Base-by-base conservation (phyloP, 2,113 vertebrate species). In the Morone saxatilis region DNA sequence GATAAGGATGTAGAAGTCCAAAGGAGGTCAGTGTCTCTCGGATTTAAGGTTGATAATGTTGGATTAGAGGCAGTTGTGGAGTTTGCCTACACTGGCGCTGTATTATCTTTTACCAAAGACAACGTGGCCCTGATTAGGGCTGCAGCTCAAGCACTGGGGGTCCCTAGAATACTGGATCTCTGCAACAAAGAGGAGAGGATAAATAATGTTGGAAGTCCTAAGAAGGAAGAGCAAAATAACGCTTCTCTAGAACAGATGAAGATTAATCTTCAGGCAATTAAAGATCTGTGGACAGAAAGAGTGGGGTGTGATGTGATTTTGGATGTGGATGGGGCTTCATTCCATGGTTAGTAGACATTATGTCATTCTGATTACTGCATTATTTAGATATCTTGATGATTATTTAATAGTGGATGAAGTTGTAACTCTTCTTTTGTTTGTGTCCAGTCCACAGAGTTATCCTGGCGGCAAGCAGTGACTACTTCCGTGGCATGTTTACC, bases 401-500 rank as follows among this genome's bases (percentile, higher is more conserved):
- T 12, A 3, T 62, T 61, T 48, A 2, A 22, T 50, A 12, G 4
- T 59, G 31, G 10, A 38, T 5, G 43, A 69, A 73, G 6, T 31
- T 7, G 38, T 2, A 71, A 4, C 25, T 63, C 20, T 48, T 74
- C 3, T 60, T 57, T 51, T 89, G 8, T 81, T 7, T 74, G 13
- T 76, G 12, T 75, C 9, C 40, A 99, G 97, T 96, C 57, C 98
- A 99, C 88, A 96, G 96, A 87, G 92, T 96, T 68, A 89, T 97
- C 65, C 90, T 98, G 88, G 97, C 96, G 47, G 97, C 96, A 19
- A 96, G 95, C 94, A 97, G 96, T 19, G 96, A 97, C 78, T 99
- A 96, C 93, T 99, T 99, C 90, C 94, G 96, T 4, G 96, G 95
- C 12, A 98, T 98, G 96, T 97, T 99, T 86, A 96, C 96, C 59